These are phyloP conservation scores for Bombyx mori DNA, from an alignment of 1,140 invertebrate genomes.

Conservation along the genomic window DNA sequence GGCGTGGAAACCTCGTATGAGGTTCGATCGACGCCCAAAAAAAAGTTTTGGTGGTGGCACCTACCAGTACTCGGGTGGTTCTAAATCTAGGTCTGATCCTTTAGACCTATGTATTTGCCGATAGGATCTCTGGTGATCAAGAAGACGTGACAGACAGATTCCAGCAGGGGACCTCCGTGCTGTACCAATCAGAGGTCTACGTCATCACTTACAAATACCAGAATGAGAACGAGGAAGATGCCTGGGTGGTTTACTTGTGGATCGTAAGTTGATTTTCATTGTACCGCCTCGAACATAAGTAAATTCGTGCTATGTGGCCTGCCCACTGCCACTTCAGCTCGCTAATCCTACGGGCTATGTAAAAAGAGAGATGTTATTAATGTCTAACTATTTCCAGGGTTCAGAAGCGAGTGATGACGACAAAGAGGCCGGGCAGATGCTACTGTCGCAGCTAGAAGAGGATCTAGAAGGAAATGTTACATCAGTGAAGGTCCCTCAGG, in stretches of 20 bases:
- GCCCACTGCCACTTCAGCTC: no score
- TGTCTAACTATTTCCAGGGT: conserved; percentile 22
- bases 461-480: conserved; percentile 70
- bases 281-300: no score
- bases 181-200: conserved; percentile 86
- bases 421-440: conserved; percentile 24
- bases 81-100: not conserved
- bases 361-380: no score
- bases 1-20: no score
- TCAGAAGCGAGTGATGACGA: conserved; percentile 22
- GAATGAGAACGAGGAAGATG: conserved; percentile 57
- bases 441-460: conserved; percentile 28
- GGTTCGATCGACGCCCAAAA: no score
- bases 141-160: conserved; percentile 38
- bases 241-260: conserved; percentile 83
- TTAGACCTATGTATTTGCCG: not conserved
- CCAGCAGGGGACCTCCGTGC: conserved; percentile 17
- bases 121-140: conserved; percentile 30
- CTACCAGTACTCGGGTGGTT: no score
- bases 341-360: no score
- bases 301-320: no score
- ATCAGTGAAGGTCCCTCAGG: conserved; percentile 80
- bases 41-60: no score
- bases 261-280: conserved; percentile 65
- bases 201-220: conserved; percentile 81